Conservation (phyloP, 2,113 vertebrate genomes). For the Marcusenius ussheri region DNA sequence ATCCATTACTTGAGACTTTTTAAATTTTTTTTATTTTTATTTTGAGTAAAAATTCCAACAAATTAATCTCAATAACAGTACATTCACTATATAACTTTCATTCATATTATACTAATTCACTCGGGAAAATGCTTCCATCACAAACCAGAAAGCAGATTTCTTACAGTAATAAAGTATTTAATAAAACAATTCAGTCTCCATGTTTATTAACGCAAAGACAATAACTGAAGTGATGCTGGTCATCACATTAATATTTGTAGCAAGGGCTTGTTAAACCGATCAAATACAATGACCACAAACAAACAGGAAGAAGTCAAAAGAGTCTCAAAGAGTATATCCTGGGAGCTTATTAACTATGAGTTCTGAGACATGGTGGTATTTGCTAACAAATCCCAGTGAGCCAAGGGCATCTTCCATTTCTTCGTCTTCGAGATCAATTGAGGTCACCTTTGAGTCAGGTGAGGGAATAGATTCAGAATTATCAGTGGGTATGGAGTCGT, state of each 20-base stretch:
- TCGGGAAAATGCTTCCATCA: background rate
- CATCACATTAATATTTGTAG: background rate
- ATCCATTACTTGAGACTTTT: background rate
- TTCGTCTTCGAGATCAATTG: conserved; percentile 29
- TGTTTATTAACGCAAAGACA: background rate
- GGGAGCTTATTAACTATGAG: conserved; percentile 75
- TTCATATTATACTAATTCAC: background rate
- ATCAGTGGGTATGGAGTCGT: conserved; percentile 47
- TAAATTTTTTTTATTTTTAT: too few relatives aligned
- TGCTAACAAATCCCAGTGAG: conserved; percentile 54
- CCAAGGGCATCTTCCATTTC: conserved; percentile 54
- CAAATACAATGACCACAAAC: background rate
- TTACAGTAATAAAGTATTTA: background rate
- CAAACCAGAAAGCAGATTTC: background rate
- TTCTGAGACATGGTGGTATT: conserved; percentile 74
- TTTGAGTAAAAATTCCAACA: background rate
- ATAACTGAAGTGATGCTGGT: background rate
- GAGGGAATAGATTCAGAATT: conserved; percentile 42
- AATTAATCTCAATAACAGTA: background rate
- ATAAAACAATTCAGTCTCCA: background rate
- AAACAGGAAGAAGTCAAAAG: background rate
- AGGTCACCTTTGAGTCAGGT: conserved; percentile 34
- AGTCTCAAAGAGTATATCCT: conserved; percentile 76
- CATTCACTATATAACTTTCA: background rate
- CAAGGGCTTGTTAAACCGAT: background rate